phyloP scores from a whole-genome alignment of 2,797 vertebrate genomes.

The Pseudochirops corinnae region DNA sequence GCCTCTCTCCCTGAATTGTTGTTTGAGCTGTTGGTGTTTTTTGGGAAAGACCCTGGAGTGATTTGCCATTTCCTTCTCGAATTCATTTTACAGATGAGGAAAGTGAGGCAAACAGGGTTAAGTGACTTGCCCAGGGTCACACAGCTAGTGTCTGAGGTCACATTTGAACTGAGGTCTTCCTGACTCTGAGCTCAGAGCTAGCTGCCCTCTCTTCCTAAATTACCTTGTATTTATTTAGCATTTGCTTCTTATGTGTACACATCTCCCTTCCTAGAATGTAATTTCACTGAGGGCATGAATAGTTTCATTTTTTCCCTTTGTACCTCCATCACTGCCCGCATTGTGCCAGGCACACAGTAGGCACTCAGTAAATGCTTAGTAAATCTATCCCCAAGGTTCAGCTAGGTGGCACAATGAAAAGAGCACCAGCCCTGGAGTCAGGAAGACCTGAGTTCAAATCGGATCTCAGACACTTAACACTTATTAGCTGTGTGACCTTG shows the following conservation, averaged over 20 bases:
- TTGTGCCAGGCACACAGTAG: not conserved
- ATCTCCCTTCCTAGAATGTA: slow-evolving; percentile 5
- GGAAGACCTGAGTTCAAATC: too few species aligned
- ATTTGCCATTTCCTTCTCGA: not conserved
- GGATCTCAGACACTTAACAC: too few species aligned
- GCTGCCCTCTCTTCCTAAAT: not conserved
- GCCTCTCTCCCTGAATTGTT: not conserved
- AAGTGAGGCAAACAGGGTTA: not conserved
- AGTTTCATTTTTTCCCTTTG: slow-evolving; percentile 21
- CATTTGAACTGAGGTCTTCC: not conserved
- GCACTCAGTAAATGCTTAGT: not conserved
- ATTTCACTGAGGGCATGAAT: slow-evolving; percentile 5
- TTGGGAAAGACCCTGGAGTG: not conserved
- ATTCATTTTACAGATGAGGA: not conserved
- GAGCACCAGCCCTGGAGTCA: too few species aligned
- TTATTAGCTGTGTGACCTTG: too few species aligned
- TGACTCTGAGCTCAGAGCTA: not conserved
- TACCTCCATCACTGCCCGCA: not conserved
- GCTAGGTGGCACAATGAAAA: too few species aligned
- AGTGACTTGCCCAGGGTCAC: not conserved
- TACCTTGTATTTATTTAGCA: not conserved
- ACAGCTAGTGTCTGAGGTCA: too few species aligned
- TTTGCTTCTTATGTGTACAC: slow-evolving; percentile 6
- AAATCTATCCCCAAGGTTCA: not conserved
- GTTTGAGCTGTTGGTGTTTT: not conserved